Percentiles rank a stretch among this genome's conserved stretches.
These are phyloP conservation scores for Melanophora roralis DNA, from an alignment of 2,888 invertebrate species.

Conservation along the genomic window DNA sequence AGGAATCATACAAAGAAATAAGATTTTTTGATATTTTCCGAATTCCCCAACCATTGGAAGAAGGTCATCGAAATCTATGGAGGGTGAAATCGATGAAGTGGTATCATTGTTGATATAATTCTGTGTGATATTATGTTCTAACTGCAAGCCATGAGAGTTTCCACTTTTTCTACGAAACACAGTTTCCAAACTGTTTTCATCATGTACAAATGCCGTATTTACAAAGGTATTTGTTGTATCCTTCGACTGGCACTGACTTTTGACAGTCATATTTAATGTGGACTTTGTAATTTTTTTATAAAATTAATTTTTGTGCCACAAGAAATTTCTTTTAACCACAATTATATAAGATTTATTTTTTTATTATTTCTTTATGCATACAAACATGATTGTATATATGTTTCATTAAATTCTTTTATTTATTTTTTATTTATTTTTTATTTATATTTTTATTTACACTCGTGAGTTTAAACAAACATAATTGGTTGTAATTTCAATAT, in stretches of 20 bases:
- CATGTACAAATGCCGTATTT: slow-evolving; percentile 61
- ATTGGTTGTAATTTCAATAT: too few species aligned
- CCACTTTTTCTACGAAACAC: slow-evolving; percentile 72
- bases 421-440: slow-evolving; percentile 14
- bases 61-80: slow-evolving; percentile 88
- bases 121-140: slow-evolving; percentile 61
- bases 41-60: slow-evolving; percentile 91
- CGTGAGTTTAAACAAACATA: background rate
- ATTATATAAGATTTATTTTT: slow-evolving; percentile 43
- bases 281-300: background rate
- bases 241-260: slow-evolving; percentile 49
- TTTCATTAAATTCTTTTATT: background rate
- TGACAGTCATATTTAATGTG: slow-evolving; percentile 48
- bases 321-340: slow-evolving; percentile 37
- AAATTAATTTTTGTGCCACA: background rate
- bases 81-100: slow-evolving; percentile 56
- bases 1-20: slow-evolving; percentile 90
- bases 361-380: slow-evolving; percentile 11
- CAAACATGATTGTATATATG: background rate
- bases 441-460: background rate
- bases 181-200: slow-evolving; percentile 60
- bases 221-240: slow-evolving; percentile 56
- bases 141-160: slow-evolving; percentile 68
- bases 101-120: slow-evolving; percentile 53
- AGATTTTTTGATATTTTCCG: slow-evolving; percentile 88